Evolutionary conservation across 2,888 invertebrate species (phyloP), one percentile per base, ranked within the genome.

Genomic region (Melanophora roralis): DNA sequence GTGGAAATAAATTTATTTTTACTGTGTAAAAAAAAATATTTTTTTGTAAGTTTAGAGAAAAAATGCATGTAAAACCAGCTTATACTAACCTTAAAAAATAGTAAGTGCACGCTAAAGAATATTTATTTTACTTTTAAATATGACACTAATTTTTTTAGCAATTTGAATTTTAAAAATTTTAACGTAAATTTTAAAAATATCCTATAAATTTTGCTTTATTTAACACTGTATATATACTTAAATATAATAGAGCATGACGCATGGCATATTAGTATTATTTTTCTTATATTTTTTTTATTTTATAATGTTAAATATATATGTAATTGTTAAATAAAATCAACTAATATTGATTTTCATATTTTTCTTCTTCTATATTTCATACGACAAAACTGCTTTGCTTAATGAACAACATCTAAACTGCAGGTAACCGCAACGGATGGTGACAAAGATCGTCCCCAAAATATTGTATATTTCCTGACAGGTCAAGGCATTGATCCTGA

Each of bases 401-500:
- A 43, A 40, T 38, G 34, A 38, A 14, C 7, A 7, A 53, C 14
- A 45, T n/a, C 2, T 16, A 12, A 14, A 16, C 16, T 85, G 85
- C 91, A 98, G 98, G 98, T 98, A 83, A 96, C 95, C 76, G 98
- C 98, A 47, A 97, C 96, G 9, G 98, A 98, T 90, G 98, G 98
- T 62, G 98, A 98, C 91, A 96, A 96, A 88, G 97, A 98, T 89
- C 93, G 98, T 83, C 96, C 96, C 72, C 97, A 97, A 90, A 96
- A 97, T 90, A 98, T 98, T 89, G 97, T 97, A 38, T 98, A 98
- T 91, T 97, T 97, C 91, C 91, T 98, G 82, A 97, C 97, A 38
- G 98, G 97, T 12, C 98, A 98, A 89, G 98, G 98, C 81, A 97
- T 97, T 86, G 97, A 97, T 91, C 95, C 97, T 32, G 97, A 97